These are phyloP conservation scores for Parotocinclus haroldoi DNA, from an alignment of 2,797 vertebrate genomes.

Conservation along the genomic window DNA sequence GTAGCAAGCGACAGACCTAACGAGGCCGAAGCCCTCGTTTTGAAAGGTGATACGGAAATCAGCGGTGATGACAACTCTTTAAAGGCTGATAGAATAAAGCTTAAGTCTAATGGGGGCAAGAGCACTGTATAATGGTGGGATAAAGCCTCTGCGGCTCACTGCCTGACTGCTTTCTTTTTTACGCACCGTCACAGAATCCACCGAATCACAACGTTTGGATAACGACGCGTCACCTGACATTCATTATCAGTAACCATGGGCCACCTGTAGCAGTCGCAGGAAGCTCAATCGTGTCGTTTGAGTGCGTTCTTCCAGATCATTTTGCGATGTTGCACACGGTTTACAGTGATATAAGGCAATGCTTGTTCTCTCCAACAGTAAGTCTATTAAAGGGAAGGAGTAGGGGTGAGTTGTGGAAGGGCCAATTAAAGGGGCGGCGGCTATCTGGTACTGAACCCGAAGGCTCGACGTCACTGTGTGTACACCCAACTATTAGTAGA, in stretches of 20 bases:
- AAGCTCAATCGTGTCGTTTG: neutral
- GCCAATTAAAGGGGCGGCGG: conserved; percentile 23
- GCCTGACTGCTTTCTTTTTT: conserved; percentile 1
- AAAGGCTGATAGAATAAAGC: neutral
- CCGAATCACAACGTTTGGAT: conserved; percentile 2
- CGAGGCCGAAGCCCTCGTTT: too few species aligned
- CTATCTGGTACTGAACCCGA: conserved; percentile 22
- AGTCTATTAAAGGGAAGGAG: neutral
- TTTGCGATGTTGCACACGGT: neutral
- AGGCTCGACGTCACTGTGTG: conserved; percentile 2
- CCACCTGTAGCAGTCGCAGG: neutral
- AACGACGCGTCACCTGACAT: neutral
- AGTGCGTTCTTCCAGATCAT: neutral
- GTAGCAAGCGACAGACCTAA: too few species aligned
- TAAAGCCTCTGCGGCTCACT: conserved; percentile 11
- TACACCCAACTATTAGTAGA: too few species aligned
- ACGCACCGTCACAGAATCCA: neutral
- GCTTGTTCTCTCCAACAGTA: neutral
- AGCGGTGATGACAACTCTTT: neutral
- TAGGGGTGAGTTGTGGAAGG: neutral
- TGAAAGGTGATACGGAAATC: too few species aligned
- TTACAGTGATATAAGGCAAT: too few species aligned
- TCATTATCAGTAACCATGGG: neutral
- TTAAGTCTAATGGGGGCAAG: neutral
- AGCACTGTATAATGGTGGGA: conserved; percentile 3